A percentile compares a stretch with the other conserved stretches of the same genome.
These are phyloP conservation scores for Drosophila navojoa DNA, from an alignment of 1,140 invertebrate species.

Conservation along the genomic window DNA sequence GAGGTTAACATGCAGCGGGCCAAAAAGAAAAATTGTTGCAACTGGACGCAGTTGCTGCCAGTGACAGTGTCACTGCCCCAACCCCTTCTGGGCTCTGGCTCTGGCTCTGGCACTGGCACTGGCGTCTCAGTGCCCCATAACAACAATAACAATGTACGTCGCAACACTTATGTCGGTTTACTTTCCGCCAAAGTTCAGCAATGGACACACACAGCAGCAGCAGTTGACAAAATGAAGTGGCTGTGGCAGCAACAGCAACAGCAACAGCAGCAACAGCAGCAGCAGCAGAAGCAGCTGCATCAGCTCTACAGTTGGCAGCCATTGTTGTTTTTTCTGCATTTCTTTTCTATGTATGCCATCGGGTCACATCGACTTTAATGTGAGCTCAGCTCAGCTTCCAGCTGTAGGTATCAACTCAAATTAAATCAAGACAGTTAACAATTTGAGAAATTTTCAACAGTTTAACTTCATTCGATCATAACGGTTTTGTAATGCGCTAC, in stretches of 20 bases:
- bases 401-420: too few relatives aligned
- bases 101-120: slow-evolving; percentile 5
- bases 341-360: slow-evolving; percentile 11
- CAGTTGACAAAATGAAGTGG: slow-evolving; percentile 64
- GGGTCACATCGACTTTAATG: background rate
- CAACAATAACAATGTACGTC: slow-evolving; percentile 69
- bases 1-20: slow-evolving; percentile 20
- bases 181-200: slow-evolving; percentile 52
- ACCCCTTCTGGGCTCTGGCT: background rate
- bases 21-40: slow-evolving; percentile 11
- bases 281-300: slow-evolving; percentile 25
- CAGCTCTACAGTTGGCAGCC: slow-evolving; percentile 38
- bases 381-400: background rate
- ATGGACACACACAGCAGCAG: slow-evolving; percentile 9
- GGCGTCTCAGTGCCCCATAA: slow-evolving; percentile 36
- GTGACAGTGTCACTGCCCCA: background rate
- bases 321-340: slow-evolving; percentile 21
- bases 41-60: slow-evolving; percentile 6
- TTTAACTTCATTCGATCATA: too few relatives aligned
- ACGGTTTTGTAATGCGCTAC: too few relatives aligned
- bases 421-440: too few relatives aligned
- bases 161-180: slow-evolving; percentile 81
- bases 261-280: slow-evolving; percentile 35
- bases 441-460: too few relatives aligned
- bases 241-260: slow-evolving; percentile 37